A percentile compares a stretch with the other conserved stretches of the same genome.
These are phyloP conservation scores for Saguinus imperator DNA, from an alignment of 2,113 vertebrate genomes.

Conservation along the genomic window DNA sequence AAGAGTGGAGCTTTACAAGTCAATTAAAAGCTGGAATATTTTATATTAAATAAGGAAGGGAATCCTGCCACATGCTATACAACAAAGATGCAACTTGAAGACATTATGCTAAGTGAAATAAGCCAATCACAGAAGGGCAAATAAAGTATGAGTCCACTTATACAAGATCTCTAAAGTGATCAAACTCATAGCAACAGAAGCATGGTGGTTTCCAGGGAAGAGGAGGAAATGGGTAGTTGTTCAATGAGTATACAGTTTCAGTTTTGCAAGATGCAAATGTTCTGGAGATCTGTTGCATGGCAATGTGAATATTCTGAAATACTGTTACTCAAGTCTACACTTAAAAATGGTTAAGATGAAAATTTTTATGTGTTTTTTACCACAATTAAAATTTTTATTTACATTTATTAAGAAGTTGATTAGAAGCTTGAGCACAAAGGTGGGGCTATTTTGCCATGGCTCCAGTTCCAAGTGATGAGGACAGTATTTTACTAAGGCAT, in stretches of 20 bases:
- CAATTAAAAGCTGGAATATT: not conserved
- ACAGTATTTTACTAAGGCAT: not conserved
- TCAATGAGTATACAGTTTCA: not conserved
- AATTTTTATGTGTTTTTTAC: not conserved
- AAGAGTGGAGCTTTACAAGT: not conserved
- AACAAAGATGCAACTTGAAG: not conserved
- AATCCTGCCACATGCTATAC: not conserved
- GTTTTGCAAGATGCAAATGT: not conserved
- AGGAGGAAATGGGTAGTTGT: not conserved
- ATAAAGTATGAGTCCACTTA: not conserved
- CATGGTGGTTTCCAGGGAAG: not conserved
- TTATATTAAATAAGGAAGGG: not conserved
- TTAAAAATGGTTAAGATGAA: not conserved
- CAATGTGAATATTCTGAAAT: not conserved
- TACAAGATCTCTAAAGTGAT: not conserved
- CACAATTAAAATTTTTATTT: not conserved
- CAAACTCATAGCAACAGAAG: not conserved
- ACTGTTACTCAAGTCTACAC: not conserved
- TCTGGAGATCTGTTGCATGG: not conserved
- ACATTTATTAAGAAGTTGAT: not conserved
- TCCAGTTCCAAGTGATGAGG: not conserved
- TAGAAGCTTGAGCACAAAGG: not conserved
- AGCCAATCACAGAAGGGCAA: not conserved
- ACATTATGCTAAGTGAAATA: conserved; percentile 7
- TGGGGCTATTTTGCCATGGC: not conserved